Conservation (phyloP, 2,888 invertebrate genomes). For the Hedychridium roseum region DNA sequence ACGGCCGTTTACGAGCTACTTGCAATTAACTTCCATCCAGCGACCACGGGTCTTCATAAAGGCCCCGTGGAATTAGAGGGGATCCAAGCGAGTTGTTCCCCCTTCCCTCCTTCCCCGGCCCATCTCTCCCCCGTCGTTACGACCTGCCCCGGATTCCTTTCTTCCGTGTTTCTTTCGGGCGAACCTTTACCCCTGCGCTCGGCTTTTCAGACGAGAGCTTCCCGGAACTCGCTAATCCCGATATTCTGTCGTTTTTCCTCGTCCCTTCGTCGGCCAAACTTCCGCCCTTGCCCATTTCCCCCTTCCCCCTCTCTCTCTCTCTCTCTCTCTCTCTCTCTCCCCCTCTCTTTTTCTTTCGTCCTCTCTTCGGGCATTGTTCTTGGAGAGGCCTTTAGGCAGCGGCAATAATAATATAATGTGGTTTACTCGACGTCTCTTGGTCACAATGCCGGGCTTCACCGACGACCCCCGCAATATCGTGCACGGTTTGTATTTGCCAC, state of each 20-base stretch:
- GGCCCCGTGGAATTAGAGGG: constrained; percentile 7
- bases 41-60: not conserved
- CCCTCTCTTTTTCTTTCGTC: no score
- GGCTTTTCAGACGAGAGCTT: constrained; percentile 28
- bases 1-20: constrained; percentile 3
- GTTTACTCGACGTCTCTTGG: no score
- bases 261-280: constrained; percentile 2
- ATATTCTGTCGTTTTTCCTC: not conserved
- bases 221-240: constrained; percentile 26
- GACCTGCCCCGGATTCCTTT: no score
- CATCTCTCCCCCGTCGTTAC: not conserved
- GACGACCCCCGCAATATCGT: no score
- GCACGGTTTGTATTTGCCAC: no score
- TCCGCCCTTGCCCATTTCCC: not conserved
- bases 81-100: constrained; percentile 1
- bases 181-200: not conserved
- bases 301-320: no score
- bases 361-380: no score
- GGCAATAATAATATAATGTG: no score
- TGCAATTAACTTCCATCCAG: constrained; percentile 8
- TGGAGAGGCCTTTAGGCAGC: no score
- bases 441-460: no score
- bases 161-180: not conserved
- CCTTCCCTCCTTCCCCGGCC: constrained; percentile 6
- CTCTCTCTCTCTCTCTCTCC: no score